Base-by-base conservation (phyloP, 2,113 vertebrate species). In the Hoplias malabaricus region DNA sequence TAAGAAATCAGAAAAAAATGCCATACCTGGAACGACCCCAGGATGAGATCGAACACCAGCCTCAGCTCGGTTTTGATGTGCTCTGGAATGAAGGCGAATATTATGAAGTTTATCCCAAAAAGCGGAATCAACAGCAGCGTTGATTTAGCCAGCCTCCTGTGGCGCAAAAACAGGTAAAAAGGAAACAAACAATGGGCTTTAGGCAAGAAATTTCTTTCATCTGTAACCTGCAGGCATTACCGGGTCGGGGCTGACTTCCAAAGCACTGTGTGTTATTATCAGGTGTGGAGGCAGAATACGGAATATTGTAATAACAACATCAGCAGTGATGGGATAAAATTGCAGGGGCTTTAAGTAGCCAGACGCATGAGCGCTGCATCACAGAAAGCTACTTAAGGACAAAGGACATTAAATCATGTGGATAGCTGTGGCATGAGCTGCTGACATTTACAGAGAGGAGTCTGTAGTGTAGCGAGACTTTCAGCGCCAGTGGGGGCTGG, bases 41-140 rank as follows among this genome's bases (percentile, higher is more conserved):
- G 84, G 48, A 97, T 87, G 0, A 98, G 93, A 83, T 99, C 97
- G 69, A 99, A 96, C 84, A 95, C 88, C 8, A 99, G 80, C 54
- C 94, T 94, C 12, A 96, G 86, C 68, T 93, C 90, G 13, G 90
- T 90, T 86, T 94, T 95, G 56, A 95, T 92, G 77, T 95, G 93
- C 83, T 97, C 95, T 0, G 97, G 97, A 82, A 97, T 97, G 90
- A 97, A 98, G 70, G 93, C 96, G 59, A 99, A 99, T 83, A 98
- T 91, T 53, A 95, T 94, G 78, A 96, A 99, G 86, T 99, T 98
- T 21, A 96, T 92, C 12, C 98, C 98, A 53, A 99, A 99, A 36
- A 99, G 92, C 12, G 98, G 98, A 80, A 99, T 99, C 87, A 99
- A 87, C 75, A 99, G 94, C 77, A 99, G 92, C 0, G 96, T 99